Evolutionary conservation across 1,140 invertebrate species (phyloP), one percentile per base, ranked within the genome.

Genomic region (Melipona quadrifasciata): DNA sequence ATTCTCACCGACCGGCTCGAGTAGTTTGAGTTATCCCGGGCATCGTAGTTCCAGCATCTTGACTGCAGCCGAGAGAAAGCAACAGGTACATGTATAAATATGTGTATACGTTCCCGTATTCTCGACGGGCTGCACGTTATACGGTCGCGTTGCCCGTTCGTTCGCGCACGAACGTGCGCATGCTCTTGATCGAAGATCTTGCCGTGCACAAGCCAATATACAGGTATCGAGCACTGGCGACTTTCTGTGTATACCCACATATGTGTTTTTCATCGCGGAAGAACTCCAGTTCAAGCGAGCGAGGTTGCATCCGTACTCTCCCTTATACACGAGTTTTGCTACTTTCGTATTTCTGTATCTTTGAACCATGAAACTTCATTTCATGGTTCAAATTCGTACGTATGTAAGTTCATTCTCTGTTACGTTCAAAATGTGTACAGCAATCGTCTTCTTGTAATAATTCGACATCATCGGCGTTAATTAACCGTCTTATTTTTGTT

Each of bases 111-210:
- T 55, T 61, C 68, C 8, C 58, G 67, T 58, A 73, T 81, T 73
- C 57, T 55, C 47, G 58, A 31, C 72, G 57, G 39, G 61, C 19
- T 82, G 70, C 57, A 72, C 55, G 27, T 65, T 84, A 53, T 79
- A 75, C 70, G 51, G 17, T 64, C 34, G 77, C 71, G 84, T 47
- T 74, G 87, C 71, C 31, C 67, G 65, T 61, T 64, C 8, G 82
- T 51, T 75, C 57, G 74, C 39, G 68, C 61, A 55, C 85, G 72
- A 31, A 72, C 87, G 77, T 70, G 87, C 87, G 86, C 87, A 88
- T 88, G 87, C 86, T 89, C 87, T 88, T 67, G 87, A 89, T 89
- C 87, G 86, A 71, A 89, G 87, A 88, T 89, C 87, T 82, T 24
- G 51, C 64, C 31, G 34, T 73, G 75, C 77, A 80, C 64, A 34